A percentile compares a stretch with the other conserved stretches of the same genome.
Evolutionary conservation across 1,140 invertebrate genomes (phyloP).

Genomic region (Ceratina australensis): DNA sequence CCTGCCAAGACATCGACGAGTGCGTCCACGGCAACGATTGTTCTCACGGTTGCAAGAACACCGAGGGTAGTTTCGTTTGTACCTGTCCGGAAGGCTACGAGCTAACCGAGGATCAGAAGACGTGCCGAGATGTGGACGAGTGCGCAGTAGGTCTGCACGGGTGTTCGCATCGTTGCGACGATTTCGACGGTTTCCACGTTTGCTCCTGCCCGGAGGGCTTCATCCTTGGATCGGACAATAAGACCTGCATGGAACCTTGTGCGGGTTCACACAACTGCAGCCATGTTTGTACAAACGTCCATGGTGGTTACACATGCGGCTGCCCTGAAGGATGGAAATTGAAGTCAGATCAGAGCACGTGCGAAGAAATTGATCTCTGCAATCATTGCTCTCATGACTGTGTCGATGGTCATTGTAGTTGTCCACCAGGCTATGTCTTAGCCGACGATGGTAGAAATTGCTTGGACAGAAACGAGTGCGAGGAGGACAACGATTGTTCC

Average conservation of each 20-base stretch:
- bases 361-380: conserved; percentile 86
- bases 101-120: conserved; percentile 20
- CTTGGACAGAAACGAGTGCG: conserved; percentile 81
- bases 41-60: conserved; percentile 80
- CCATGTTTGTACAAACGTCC: conserved; percentile 76
- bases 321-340: conserved; percentile 81
- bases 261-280: conserved; percentile 75
- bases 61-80: conserved; percentile 78
- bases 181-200: conserved; percentile 76
- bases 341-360: conserved; percentile 73
- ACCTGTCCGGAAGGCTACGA: conserved; percentile 70
- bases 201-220: conserved; percentile 74
- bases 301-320: conserved; percentile 81
- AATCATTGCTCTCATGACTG: conserved; percentile 78
- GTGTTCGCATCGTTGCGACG: conserved; percentile 80
- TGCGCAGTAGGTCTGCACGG: conserved; percentile 23
- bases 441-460: conserved; percentile 70
- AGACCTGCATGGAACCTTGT: conserved; percentile 84
- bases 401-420: conserved; percentile 80
- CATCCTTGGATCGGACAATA: conserved; percentile 60
- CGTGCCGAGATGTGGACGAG: conserved; percentile 29
- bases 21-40: conserved; percentile 66
- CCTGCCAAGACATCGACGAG: conserved; percentile 41
- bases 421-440: conserved; percentile 79
- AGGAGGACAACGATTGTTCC: conserved; percentile 77